A percentile compares a stretch with the other conserved stretches of the same genome.
phyloP scores from a whole-genome alignment of 2,113 vertebrate genomes.

The Alosa alosa region DNA sequence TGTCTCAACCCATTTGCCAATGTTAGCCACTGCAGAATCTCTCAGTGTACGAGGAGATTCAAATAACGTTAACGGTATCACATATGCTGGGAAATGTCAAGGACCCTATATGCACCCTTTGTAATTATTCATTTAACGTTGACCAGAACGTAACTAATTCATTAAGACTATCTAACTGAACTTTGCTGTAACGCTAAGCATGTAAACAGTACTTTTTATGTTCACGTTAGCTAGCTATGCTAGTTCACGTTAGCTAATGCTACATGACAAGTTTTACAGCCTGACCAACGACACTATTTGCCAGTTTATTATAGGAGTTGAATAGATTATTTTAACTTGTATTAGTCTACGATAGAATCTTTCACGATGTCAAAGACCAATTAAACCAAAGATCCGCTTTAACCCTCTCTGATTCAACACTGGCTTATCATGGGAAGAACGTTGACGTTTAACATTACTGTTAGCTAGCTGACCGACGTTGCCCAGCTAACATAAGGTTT shows the following conservation, averaged over 20 bases:
- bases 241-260: neutral
- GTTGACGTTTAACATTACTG: neutral
- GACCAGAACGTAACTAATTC: neutral
- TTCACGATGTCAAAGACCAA: neutral
- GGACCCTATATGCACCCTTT: neutral
- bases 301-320: neutral
- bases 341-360: neutral
- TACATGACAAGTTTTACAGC: neutral
- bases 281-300: neutral
- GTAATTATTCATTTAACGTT: neutral
- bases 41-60: neutral
- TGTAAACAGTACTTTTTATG: constrained; percentile 11
- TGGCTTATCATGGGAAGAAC: neutral
- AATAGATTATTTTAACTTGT: neutral
- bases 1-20: neutral
- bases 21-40: neutral
- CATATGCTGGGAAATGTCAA: neutral
- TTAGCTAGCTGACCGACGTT: neutral
- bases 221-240: neutral
- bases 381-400: neutral
- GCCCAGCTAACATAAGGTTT: neutral
- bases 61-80: neutral
- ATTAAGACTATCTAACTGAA: neutral
- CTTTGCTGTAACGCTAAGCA: neutral
- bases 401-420: neutral